Base-by-base conservation (phyloP, 2,797 vertebrate genomes). In the Pempheris klunzingeri region DNA sequence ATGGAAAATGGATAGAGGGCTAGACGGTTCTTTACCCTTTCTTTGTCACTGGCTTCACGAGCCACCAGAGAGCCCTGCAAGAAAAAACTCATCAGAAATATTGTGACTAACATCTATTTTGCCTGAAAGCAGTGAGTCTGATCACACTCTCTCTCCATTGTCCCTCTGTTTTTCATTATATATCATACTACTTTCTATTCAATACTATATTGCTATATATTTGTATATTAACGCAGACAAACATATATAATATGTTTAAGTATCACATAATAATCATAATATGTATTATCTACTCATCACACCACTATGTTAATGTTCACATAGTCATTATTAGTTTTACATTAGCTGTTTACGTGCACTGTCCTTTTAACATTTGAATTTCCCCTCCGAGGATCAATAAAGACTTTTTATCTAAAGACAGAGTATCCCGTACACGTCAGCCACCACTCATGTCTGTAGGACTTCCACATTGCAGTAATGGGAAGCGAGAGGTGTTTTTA, bases 41-140 rank as follows among this genome's bases (percentile, higher is more conserved):
- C 97, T 93, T 99, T 99, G 93, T 98, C 97, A 12, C 97, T 98
- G 76, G 98, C 98, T 94, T 99, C 98, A 28, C 97, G 95, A 75
- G 96, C 97, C 87, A 99, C 96, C 5, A 98, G 90, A 44, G 97
- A 99, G 20, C 98, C 98, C 98, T 99, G 93, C 4, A 78, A 67
- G 22, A 81, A 70, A 4, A 79, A 53, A 32, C 6, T 8, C 4
- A 10, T 1, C 14, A 5, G 2, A 3, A 63, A 77, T 36, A 76
- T n/a, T 28, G 10, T 59, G 7, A 47, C 20, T n/a, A n/a, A 13
- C 7, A 18, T 24, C 8, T 13, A 32, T 18, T 11, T 36, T 62
- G 24, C 6, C 30, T 32, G 30, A 32, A 3, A 32, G n/a, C n/a
- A n/a, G n/a, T n/a, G n/a, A n/a, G n/a, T n/a, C 30, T 32, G 6